These are phyloP conservation scores for Alligator mississippiensis DNA, from an alignment of 2,113 vertebrate species.

Conservation along the genomic window DNA sequence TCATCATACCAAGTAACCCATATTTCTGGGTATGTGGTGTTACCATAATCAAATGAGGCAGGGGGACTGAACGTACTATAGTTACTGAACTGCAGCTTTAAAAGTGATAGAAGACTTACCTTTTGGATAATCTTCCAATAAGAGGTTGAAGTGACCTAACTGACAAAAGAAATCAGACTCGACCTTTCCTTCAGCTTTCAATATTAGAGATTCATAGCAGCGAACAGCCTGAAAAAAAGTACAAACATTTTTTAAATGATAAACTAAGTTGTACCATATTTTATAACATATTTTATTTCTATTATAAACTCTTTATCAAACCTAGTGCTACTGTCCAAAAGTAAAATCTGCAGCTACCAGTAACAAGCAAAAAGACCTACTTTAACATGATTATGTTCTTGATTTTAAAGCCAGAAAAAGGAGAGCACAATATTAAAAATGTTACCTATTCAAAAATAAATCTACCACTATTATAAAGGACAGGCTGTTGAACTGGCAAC, in stretches of 20 bases:
- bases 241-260: constrained; percentile 58
- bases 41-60: background rate
- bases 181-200: constrained; percentile 99
- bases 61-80: background rate
- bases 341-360: background rate
- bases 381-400: background rate
- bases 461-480: background rate
- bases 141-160: constrained; percentile 98
- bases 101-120: constrained; percentile 81
- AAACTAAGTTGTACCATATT: too few relatives aligned
- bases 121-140: constrained; percentile 99
- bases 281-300: constrained; percentile 16
- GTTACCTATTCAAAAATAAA: background rate
- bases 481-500: background rate
- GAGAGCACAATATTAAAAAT: background rate
- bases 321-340: background rate
- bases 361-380: fast-evolving
- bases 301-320: background rate
- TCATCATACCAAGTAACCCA: background rate
- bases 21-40: background rate
- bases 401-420: background rate
- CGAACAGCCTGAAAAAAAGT: constrained; percentile 88
- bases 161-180: constrained; percentile 99
- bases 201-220: constrained; percentile 95
- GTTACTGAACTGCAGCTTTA: constrained; percentile 20